These are phyloP conservation scores for Gila orcuttii DNA, from an alignment of 2,113 vertebrate species.

Conservation along the genomic window DNA sequence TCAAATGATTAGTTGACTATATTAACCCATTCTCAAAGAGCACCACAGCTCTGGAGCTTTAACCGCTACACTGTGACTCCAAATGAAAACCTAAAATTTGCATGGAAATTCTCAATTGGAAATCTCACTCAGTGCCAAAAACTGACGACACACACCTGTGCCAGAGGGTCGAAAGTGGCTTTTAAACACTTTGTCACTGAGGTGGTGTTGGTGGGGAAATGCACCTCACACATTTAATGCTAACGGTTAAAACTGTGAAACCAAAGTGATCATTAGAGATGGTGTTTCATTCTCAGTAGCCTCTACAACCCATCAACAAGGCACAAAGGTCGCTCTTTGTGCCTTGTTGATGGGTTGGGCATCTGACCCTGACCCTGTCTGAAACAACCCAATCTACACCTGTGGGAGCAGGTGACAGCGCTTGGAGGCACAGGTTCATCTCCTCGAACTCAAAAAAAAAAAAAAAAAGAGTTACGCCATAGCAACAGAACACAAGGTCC, in stretches of 20 bases:
- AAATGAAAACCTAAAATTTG: not conserved
- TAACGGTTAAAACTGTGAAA: conserved; percentile 39
- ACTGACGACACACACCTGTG: not conserved
- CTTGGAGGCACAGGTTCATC: conserved; percentile 20
- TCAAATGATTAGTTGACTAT: not conserved
- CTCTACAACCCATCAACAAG: conserved; percentile 69
- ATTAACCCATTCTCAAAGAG: not conserved
- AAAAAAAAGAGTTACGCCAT: conserved; percentile 63
- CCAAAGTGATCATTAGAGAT: conserved; percentile 36
- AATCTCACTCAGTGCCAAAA: not conserved
- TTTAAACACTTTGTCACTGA: conserved; percentile 36
- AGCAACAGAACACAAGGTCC: conserved; percentile 65
- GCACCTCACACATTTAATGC: conserved; percentile 43
- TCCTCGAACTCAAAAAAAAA: not conserved
- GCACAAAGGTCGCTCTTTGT: conserved; percentile 57
- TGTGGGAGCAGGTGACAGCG: conserved; percentile 68
- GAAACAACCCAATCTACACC: conserved; percentile 76
- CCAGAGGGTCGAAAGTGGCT: not conserved
- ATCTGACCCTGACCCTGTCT: conserved; percentile 68
- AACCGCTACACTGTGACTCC: not conserved
- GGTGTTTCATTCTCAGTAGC: conserved; percentile 78
- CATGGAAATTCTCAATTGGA: not conserved
- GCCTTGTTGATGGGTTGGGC: conserved; percentile 48
- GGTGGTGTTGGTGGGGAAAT: conserved; percentile 21
- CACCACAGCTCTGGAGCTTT: not conserved